phyloP scores from a whole-genome alignment of 2,888 invertebrate genomes.

The Argyresthia albistria region DNA sequence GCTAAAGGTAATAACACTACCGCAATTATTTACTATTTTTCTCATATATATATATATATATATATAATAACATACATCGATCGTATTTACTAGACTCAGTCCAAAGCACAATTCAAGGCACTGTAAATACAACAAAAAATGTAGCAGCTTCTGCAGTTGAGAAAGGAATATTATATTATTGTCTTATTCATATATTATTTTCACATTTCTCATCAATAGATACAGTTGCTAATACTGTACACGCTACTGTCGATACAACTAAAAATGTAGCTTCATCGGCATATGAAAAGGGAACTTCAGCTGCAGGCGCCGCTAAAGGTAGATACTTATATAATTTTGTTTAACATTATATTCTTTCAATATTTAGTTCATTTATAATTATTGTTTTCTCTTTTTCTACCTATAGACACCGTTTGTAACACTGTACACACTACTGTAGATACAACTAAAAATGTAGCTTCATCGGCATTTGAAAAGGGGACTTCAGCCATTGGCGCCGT shows the following conservation, averaged over 20 bases:
- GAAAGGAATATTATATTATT: slow-evolving; percentile 13
- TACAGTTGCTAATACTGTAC: slow-evolving; percentile 6
- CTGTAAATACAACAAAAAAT: slow-evolving; percentile 25
- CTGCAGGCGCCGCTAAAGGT: slow-evolving; percentile 7
- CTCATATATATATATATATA: not conserved
- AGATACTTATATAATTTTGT: no score
- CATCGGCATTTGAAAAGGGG: slow-evolving; percentile 18
- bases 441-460: slow-evolving; percentile 16
- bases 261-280: slow-evolving; percentile 19
- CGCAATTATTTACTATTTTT: not conserved
- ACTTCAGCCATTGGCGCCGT: slow-evolving; percentile 11
- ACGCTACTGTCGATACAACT: slow-evolving; percentile 13
- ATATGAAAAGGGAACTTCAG: slow-evolving; percentile 15
- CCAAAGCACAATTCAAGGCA: slow-evolving; percentile 15
- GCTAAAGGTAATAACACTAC: slow-evolving; percentile 23
- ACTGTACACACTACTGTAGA: slow-evolving; percentile 15
- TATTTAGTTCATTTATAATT: no score
- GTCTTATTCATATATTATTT: no score
- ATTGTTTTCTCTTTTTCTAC: no score
- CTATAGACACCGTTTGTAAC: slow-evolving; percentile 11
- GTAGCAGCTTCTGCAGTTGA: slow-evolving; percentile 21
- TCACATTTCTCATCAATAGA: no score
- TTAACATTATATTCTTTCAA: no score
- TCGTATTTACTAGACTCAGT: slow-evolving; percentile 7
- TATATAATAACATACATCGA: not conserved